Percentiles rank a stretch among this genome's conserved stretches.
phyloP scores from a whole-genome alignment of 2,888 invertebrate species.

The Torymus tubicola region DNA sequence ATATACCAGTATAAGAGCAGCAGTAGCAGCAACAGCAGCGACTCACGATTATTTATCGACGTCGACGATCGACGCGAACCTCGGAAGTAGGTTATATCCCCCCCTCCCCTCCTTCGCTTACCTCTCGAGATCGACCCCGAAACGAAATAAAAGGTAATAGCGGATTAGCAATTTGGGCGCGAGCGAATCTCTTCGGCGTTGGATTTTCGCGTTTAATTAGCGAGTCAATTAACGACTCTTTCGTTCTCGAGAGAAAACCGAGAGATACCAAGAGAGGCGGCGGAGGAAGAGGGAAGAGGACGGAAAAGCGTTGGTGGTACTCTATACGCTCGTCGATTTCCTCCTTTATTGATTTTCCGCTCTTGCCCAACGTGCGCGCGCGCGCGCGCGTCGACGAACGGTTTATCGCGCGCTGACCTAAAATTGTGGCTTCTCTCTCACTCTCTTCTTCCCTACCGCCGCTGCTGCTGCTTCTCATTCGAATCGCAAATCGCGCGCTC shows the following conservation, averaged over 20 bases:
- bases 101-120: no score
- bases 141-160: slow-evolving; percentile 51
- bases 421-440: slow-evolving; percentile 41
- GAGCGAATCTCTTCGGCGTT: background rate
- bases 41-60: slow-evolving; percentile 14
- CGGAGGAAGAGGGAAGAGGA: background rate
- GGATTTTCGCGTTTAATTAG: slow-evolving; percentile 55
- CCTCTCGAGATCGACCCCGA: background rate
- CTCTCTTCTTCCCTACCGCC: background rate
- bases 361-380: background rate
- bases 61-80: slow-evolving; percentile 15
- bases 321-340: slow-evolving; percentile 38
- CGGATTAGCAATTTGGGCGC: slow-evolving; percentile 53
- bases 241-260: background rate
- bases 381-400: slow-evolving; percentile 26
- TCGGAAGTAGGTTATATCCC: slow-evolving; percentile 42
- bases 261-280: background rate
- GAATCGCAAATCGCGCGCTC: slow-evolving; percentile 40
- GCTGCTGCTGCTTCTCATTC: slow-evolving; percentile 24
- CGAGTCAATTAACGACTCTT: slow-evolving; percentile 51
- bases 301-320: background rate
- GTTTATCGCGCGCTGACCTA: slow-evolving; percentile 53
- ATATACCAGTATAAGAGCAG: no score
- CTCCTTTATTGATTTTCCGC: slow-evolving; percentile 53
- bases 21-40: background rate